Percentiles rank a stretch among this genome's conserved stretches.
Evolutionary conservation across 1,140 invertebrate species (phyloP).

Genomic region (Eulimnadia texana): DNA sequence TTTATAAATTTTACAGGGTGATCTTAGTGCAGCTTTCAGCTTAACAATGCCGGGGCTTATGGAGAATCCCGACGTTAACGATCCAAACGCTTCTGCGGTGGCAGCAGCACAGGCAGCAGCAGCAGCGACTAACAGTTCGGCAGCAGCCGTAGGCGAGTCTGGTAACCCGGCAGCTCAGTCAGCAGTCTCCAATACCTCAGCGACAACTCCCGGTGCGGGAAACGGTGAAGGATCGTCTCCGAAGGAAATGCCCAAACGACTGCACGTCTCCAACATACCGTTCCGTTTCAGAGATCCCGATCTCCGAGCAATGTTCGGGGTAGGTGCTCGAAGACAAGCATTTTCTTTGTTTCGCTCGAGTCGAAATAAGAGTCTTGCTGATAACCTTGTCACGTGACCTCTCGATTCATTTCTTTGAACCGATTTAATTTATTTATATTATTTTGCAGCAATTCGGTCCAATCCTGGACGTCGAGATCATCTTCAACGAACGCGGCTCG

Average conservation of each 20-base stretch:
- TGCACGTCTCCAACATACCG: constrained; percentile 41
- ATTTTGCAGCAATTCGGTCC: constrained; percentile 65
- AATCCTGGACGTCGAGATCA: constrained; percentile 98
- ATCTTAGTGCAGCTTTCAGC: background rate
- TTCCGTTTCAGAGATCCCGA: constrained; percentile 43
- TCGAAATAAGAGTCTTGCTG: background rate
- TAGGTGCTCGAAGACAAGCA: constrained; percentile 21
- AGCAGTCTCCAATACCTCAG: background rate
- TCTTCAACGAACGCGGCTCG: constrained; percentile 97
- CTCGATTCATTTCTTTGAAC: background rate
- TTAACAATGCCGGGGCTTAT: background rate
- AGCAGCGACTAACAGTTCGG: background rate
- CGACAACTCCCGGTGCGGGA: background rate
- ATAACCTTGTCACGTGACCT: background rate
- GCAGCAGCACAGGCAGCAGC: background rate
- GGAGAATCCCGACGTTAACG: background rate
- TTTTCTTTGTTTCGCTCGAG: background rate
- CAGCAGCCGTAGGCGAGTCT: background rate
- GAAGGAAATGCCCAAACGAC: constrained; percentile 20
- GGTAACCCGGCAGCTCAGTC: background rate
- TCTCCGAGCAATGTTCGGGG: constrained; percentile 38
- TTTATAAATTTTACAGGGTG: background rate
- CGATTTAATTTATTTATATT: background rate
- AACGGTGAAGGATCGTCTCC: background rate
- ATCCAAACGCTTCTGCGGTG: background rate